Conservation (phyloP, 2,113 vertebrate genomes). For the Tamias sibiricus region DNA sequence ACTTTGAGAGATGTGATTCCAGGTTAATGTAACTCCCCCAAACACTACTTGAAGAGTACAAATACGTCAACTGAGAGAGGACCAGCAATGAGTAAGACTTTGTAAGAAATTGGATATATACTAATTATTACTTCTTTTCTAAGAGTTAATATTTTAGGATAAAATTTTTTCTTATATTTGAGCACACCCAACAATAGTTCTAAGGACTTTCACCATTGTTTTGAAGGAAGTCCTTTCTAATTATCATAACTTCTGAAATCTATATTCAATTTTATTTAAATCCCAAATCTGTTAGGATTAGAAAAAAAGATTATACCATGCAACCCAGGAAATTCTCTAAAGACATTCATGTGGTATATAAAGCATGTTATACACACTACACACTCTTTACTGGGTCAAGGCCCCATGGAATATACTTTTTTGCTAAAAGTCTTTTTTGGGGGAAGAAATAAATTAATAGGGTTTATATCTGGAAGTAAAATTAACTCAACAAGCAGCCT, state of each 20-base stretch:
- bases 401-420: not conserved
- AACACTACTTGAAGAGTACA: not conserved
- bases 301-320: not conserved
- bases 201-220: not conserved
- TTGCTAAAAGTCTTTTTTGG: not conserved
- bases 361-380: not conserved
- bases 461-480: not conserved
- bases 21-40: not conserved
- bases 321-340: not conserved
- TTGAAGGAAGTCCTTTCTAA: not conserved
- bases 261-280: constrained; percentile 2
- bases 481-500: not conserved
- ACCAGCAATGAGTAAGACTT: not conserved
- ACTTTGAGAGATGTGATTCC: not conserved
- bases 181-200: not conserved
- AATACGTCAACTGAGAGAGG: not conserved
- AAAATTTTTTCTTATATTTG: not conserved
- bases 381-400: not conserved
- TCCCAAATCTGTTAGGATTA: not conserved
- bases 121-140: not conserved
- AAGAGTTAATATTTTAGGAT: not conserved
- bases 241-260: not conserved
- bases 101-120: not conserved
- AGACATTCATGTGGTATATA: not conserved
- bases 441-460: not conserved